Base-by-base conservation (phyloP, 2,113 vertebrate genomes). In the Notarius quadriscutis region DNA sequence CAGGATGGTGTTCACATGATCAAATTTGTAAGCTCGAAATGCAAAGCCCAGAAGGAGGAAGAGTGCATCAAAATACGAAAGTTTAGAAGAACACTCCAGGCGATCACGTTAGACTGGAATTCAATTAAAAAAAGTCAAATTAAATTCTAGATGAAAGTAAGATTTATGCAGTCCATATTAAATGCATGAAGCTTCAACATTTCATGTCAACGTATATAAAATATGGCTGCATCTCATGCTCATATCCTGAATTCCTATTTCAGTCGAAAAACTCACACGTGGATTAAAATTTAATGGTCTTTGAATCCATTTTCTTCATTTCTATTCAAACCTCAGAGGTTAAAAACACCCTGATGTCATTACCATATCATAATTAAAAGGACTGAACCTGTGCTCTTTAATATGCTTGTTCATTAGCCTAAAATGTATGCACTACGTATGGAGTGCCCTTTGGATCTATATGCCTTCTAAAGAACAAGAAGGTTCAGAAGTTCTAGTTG, bases 331-430 rank as follows among this genome's bases (percentile, higher is more conserved):
- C 80, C 2, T 10, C 34, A 8, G n/a, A 81, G 27, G 20, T 58
- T 69, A 25, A 62, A 81, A 41, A 22, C 41, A 20, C 18, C 57
- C 67, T 62, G 25, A 62, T 7, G 79, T 60, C 71, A 74, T 82
- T 74, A 74, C 20, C 85, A 72, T 74, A 74, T 74, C 22, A 58
- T 81, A 81, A 87, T 87, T 81, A 81, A 87, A 87, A 72, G 9
- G 57, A 22, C 65, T 60, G 30, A 60, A 87, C 85, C 53, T 81
- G 9, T 71, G 85, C 51, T 58, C 77, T 86, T 69, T 81, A 69
- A 86, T 86, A 55, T 79, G 74, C 60, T 65, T 75, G 8, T 86
- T 86, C 75, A 80, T 86, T 86, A 86, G 77, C 48, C 50, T 58
- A 34, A 62, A 71, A 71, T 58, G 51, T 57, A 79, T 27, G n/a